Percentiles rank a stretch among this genome's conserved stretches.
These are phyloP conservation scores for Siderastrea radians DNA, from an alignment of 92 coral and sea anemone species.

Conservation along the genomic window DNA sequence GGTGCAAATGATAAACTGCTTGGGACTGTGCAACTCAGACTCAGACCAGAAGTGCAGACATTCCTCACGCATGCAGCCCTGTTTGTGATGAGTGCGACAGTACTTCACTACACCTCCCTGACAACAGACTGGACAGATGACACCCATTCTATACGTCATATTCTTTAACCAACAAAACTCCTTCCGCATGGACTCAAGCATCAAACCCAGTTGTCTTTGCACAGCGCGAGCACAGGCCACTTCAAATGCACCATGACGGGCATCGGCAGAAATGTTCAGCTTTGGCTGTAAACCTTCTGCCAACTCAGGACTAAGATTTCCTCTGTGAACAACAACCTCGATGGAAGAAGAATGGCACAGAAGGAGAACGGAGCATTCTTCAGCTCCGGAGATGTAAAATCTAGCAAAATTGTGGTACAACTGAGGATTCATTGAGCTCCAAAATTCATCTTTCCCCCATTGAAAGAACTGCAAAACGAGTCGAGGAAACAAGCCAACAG, in stretches of 20 bases:
- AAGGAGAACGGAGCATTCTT: slow-evolving; percentile 37
- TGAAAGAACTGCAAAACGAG: slow-evolving; percentile 48
- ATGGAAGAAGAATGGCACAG: slow-evolving; percentile 33
- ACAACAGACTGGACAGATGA: slow-evolving; percentile 64
- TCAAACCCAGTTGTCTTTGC: slow-evolving; percentile 20
- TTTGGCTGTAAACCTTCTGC: neutral
- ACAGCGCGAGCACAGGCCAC: slow-evolving; percentile 29
- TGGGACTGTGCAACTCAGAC: slow-evolving; percentile 14
- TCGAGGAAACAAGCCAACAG: slow-evolving; percentile 58
- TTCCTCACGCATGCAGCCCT: slow-evolving; percentile 38
- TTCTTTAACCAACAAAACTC: slow-evolving; percentile 60
- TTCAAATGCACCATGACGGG: neutral
- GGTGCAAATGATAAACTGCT: slow-evolving; percentile 1
- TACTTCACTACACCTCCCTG: slow-evolving; percentile 14
- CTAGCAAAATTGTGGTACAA: slow-evolving; percentile 48
- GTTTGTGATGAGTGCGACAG: slow-evolving; percentile 22
- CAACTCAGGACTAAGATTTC: neutral
- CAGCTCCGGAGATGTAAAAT: slow-evolving; percentile 33
- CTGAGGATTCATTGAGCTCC: slow-evolving; percentile 32
- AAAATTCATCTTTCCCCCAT: slow-evolving; percentile 39
- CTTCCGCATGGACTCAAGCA: slow-evolving; percentile 54
- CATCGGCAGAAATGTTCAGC: neutral
- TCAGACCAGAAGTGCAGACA: slow-evolving; percentile 56
- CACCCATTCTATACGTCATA: slow-evolving; percentile 30
- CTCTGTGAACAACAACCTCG: slow-evolving; percentile 39